These are phyloP conservation scores for Phytoseiulus persimilis DNA, from an alignment of 2,888 invertebrate genomes.

Conservation along the genomic window DNA sequence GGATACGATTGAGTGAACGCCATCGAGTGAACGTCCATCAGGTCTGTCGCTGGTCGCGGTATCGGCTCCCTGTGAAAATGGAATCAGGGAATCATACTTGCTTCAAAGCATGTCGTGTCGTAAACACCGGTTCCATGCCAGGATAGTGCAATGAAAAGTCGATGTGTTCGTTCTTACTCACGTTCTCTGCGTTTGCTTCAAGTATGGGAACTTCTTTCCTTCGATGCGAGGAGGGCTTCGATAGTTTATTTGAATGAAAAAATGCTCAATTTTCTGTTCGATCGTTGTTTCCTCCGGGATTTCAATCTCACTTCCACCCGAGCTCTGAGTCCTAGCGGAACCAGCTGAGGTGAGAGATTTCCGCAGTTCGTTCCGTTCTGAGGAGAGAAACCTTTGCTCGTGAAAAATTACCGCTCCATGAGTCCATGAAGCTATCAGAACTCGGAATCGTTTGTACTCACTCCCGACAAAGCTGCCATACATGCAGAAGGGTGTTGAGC, in stretches of 20 bases:
- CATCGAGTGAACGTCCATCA: conserved; percentile 10
- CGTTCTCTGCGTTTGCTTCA: neutral
- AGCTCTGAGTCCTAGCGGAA: neutral
- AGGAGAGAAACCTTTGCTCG: neutral
- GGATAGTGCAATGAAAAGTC: no score
- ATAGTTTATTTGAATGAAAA: conserved; percentile 8
- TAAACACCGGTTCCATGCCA: neutral
- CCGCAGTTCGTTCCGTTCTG: conserved; percentile 17
- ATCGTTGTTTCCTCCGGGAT: neutral
- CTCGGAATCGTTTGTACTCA: no score
- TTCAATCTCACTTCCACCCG: neutral
- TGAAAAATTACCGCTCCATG: no score
- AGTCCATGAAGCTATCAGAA: no score
- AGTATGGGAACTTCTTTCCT: conserved; percentile 7
- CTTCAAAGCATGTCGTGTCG: neutral
- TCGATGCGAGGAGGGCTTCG: neutral
- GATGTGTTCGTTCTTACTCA: neutral
- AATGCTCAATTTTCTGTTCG: conserved; percentile 25
- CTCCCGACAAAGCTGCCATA: conserved; percentile 24
- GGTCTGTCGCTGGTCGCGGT: neutral
- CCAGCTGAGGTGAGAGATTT: conserved; percentile 19
- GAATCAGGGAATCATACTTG: neutral
- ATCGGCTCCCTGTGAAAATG: neutral
- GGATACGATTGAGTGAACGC: conserved; percentile 35
- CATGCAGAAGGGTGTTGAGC: neutral